phyloP scores from a whole-genome alignment of 2,797 vertebrate species.

The Esox lucius region DNA sequence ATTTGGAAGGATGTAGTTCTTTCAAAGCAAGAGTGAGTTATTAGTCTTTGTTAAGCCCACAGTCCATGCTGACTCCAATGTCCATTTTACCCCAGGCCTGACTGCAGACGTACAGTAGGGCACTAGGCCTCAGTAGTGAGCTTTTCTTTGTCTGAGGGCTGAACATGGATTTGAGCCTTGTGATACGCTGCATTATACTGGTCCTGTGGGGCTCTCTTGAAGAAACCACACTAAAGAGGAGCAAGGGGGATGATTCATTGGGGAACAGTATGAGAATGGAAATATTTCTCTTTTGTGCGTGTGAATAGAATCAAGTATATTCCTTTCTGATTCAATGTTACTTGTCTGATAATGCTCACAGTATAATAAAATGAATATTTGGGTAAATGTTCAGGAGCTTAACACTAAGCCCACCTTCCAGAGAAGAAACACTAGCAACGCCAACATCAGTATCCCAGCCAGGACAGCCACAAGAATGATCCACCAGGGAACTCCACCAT shows the following conservation, averaged over 20 bases:
- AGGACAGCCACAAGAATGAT: slow-evolving; percentile 90
- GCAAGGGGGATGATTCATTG: slow-evolving; percentile 79
- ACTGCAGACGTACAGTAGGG: slow-evolving; percentile 77
- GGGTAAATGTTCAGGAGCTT: background rate
- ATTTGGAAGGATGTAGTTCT: slow-evolving; percentile 33
- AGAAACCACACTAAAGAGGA: slow-evolving; percentile 98
- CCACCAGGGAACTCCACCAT: slow-evolving; percentile 93
- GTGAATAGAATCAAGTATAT: slow-evolving; percentile 9
- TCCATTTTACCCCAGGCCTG: slow-evolving; percentile 86
- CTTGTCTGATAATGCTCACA: background rate
- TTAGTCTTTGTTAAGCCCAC: slow-evolving; percentile 62
- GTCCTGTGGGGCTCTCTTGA: slow-evolving; percentile 97
- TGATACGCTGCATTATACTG: slow-evolving; percentile 93
- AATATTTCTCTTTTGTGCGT: background rate
- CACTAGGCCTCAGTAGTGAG: slow-evolving; percentile 95
- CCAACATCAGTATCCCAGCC: slow-evolving; percentile 89
- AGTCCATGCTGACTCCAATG: slow-evolving; percentile 69
- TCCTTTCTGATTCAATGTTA: background rate
- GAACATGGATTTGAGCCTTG: slow-evolving; percentile 98
- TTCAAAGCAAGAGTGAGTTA: slow-evolving; percentile 55
- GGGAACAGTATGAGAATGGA: slow-evolving; percentile 21
- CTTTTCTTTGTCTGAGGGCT: slow-evolving; percentile 99
- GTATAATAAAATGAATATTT: background rate
- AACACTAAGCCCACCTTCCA: slow-evolving; percentile 86
- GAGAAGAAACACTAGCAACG: slow-evolving; percentile 87